phyloP scores from a whole-genome alignment of 2,888 invertebrate genomes.

The Hirtodrosophila confusa region DNA sequence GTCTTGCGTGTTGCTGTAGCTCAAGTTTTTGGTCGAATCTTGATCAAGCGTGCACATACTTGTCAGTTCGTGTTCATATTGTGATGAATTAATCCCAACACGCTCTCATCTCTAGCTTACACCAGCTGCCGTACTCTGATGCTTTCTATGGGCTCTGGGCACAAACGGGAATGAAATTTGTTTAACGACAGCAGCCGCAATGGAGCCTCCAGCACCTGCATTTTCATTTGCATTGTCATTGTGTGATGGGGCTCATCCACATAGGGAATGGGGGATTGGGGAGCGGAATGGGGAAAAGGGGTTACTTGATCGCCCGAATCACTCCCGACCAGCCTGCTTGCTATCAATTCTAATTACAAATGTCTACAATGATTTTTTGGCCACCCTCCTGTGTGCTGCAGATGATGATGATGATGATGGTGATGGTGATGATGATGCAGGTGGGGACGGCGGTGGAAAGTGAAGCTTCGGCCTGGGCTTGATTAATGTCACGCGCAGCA shows the following conservation, averaged over 20 bases:
- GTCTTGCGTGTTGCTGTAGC: no score
- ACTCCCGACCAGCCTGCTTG: constrained; percentile 40
- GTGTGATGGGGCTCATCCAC: background rate
- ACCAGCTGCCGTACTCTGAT: background rate
- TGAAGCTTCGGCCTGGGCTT: constrained; percentile 58
- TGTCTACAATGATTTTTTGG: constrained; percentile 84
- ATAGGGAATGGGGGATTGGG: constrained; percentile 3
- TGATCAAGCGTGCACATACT: no score
- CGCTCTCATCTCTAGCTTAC: no score
- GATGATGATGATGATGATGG: constrained; percentile 18
- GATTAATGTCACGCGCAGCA: constrained; percentile 73
- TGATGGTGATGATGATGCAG: constrained; percentile 34
- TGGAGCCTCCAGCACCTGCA: constrained; percentile 41
- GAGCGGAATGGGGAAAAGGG: background rate
- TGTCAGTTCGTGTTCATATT: no score
- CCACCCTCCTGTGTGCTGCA: constrained; percentile 39
- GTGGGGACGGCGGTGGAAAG: constrained; percentile 40
- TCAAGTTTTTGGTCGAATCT: no score
- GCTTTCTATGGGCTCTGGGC: constrained; percentile 26
- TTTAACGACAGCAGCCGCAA: constrained; percentile 67
- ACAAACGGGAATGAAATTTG: constrained; percentile 70
- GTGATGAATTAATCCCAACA: no score
- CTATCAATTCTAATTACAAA: constrained; percentile 84
- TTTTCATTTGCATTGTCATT: constrained; percentile 22
- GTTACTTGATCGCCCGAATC: constrained; percentile 15